Evolutionary conservation across 2,888 invertebrate genomes (phyloP), one percentile per base, ranked within the genome.

Genomic region (Aromia moschata): DNA sequence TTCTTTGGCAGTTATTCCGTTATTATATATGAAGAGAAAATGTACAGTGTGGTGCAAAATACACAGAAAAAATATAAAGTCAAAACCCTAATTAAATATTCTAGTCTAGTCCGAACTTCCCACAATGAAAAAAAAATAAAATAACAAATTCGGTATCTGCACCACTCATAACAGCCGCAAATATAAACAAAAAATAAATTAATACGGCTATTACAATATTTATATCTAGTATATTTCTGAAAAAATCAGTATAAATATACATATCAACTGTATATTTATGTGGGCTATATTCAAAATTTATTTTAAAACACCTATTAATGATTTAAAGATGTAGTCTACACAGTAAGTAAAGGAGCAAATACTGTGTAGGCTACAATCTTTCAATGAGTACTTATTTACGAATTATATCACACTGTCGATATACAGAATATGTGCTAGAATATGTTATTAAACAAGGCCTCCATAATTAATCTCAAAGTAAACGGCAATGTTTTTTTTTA

Each of bases 1-100:
- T 60, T 74, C 74, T 74, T 74, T 74, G 74, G 74, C 74, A 74
- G 74, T 73, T 72, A 72, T 70, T 59, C 71, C 69, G 58, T 58
- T 60, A 60, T 58, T 53, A 64, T 65, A 60, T 56, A 56, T 38
- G 59, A 61, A 59, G 54, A 55, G 53, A 49, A 56, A 58, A 62
- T 65, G 52, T 60, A 60, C 62, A 65, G 60, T 56, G 52, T 55
- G 54, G 46, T 17, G 41, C 40, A 31, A 31, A 25, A 14, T 15
- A 16, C 37, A 25, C 30, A n/a, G n/a, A 38, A 25, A 1, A 43
- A 43, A n/a, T n/a, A n/a, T n/a, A n/a, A n/a, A n/a, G n/a, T n/a
- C n/a, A n/a, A n/a, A n/a, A n/a, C n/a, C n/a, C n/a, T n/a, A n/a
- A n/a, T n/a, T n/a, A n/a, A n/a, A n/a, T n/a, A n/a, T n/a, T n/a